These are phyloP conservation scores for Nothobranchius furzeri DNA, from an alignment of 2,113 vertebrate genomes.

Conservation along the genomic window DNA sequence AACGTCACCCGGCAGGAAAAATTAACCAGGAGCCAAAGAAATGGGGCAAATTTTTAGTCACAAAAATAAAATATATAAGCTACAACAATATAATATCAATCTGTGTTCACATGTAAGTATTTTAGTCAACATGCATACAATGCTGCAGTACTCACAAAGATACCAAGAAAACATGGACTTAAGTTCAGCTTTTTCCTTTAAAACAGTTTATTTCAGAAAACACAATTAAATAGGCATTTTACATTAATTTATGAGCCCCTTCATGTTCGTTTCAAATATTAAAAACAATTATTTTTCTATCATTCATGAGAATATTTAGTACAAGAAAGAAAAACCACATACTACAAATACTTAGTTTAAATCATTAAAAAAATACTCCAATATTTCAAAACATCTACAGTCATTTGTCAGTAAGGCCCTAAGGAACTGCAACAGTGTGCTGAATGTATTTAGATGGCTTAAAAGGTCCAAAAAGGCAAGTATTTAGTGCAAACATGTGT, in stretches of 20 bases:
- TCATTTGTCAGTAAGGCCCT: not conserved
- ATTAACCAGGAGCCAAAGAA: slow-evolving; percentile 5
- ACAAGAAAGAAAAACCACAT: not conserved
- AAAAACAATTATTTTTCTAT: not conserved
- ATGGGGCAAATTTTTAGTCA: not conserved
- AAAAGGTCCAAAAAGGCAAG: not conserved
- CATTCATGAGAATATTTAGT: not conserved
- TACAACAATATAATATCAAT: too few relatives aligned
- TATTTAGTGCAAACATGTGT: too few relatives aligned
- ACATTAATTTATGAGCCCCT: not conserved
- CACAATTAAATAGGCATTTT: not conserved
- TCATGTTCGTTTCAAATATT: not conserved
- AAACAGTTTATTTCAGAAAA: not conserved
- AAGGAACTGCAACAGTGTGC: not conserved
- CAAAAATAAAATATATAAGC: not conserved
- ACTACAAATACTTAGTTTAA: not conserved
- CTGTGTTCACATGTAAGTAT: too few relatives aligned
- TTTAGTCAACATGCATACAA: too few relatives aligned
- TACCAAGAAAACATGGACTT: too few relatives aligned
- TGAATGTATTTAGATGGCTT: not conserved
- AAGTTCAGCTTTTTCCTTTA: not conserved
- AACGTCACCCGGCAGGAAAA: slow-evolving; percentile 20
- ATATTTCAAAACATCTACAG: not conserved
- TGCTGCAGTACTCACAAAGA: too few relatives aligned
- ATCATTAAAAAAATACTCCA: too few relatives aligned